Evolutionary conservation across 2,797 vertebrate genomes (phyloP), one percentile per base, ranked within the genome.

Genomic region (Apogon hyalosoma): DNA sequence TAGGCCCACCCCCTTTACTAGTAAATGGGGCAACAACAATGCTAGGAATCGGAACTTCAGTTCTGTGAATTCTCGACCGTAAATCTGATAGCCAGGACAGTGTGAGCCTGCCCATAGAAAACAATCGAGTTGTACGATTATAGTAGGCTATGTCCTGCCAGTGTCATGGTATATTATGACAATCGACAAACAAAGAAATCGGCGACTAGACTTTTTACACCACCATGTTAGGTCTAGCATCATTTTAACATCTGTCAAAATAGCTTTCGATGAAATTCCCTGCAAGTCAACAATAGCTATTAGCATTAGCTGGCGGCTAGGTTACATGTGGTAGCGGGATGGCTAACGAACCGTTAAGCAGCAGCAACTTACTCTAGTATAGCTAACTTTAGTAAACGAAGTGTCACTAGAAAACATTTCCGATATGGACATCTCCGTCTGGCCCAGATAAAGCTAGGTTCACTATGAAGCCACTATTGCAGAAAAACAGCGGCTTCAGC

Each of bases 281-380:
- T 63, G 46, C 77, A 78, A 81, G 65, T 86, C 84, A 87, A 89
- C 85, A 88, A 87, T 78, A 82, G 84, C 80, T 54, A 24, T 76
- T 88, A 89, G 84, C 84, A 71, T 78, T 79, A 75, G 76, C 82
- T 69, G 46, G 43, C 56, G 19, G 83, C 82, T 86, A 84, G 61
- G 62, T 83, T 90, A 84, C 91, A 92, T 91, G 92, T 89, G 91
- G 88, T 90, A 81, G 79, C 68, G 75, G 71, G 54, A 67, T 13
- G 57, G 79, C 56, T 75, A 80, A 52, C 38, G 66, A 43, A 36
- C 31, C 51, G n/a, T 67, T 73, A 45, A 62, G 58, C 45, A 53
- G n/a, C 11, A 16, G 1, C 14, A 59, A 15, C 28, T 40, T 58
- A 36, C 42, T 39, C 45, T 21, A 24, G 0, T 7, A 21, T 0